phyloP scores from a whole-genome alignment of 1,140 invertebrate genomes.

The Bombus haemorrhoidalis region DNA sequence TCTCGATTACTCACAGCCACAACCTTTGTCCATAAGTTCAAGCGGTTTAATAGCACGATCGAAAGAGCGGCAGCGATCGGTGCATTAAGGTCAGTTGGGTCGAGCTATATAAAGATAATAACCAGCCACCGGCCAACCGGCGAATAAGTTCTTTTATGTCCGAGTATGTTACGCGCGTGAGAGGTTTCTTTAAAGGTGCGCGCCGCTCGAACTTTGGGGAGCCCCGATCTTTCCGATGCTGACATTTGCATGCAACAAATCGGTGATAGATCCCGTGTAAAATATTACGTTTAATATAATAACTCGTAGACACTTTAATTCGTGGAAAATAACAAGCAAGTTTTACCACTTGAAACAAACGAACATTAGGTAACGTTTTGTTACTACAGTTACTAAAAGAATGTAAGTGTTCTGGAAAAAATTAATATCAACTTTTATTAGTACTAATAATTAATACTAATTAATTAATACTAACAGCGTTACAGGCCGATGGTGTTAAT shows the following conservation, averaged over 20 bases:
- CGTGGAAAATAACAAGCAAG: background rate
- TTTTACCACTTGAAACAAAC: too few relatives aligned
- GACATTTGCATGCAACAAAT: slow-evolving; percentile 12
- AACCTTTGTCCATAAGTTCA: slow-evolving; percentile 64
- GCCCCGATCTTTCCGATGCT: background rate
- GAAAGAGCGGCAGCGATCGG: slow-evolving; percentile 63
- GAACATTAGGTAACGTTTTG: too few relatives aligned
- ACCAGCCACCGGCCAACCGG: slow-evolving; percentile 62
- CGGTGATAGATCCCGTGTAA: background rate
- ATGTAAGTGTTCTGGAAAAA: too few relatives aligned
- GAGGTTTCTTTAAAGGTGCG: slow-evolving; percentile 25
- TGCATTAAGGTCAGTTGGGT: slow-evolving; percentile 67
- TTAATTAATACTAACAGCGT: too few relatives aligned
- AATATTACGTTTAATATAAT: background rate
- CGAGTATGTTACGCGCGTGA: slow-evolving; percentile 47
- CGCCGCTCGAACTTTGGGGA: background rate
- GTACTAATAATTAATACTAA: too few relatives aligned
- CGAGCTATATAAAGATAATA: slow-evolving; percentile 67
- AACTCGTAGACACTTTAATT: background rate
- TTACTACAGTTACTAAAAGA: too few relatives aligned
- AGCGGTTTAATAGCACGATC: slow-evolving; percentile 66
- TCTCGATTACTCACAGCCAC: slow-evolving; percentile 45
- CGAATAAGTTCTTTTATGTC: slow-evolving; percentile 42
- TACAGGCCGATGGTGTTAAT: too few relatives aligned
- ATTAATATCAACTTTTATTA: too few relatives aligned